Evolutionary conservation across 2,888 invertebrate species (phyloP).

Genomic region (Leptopilina myrica): DNA sequence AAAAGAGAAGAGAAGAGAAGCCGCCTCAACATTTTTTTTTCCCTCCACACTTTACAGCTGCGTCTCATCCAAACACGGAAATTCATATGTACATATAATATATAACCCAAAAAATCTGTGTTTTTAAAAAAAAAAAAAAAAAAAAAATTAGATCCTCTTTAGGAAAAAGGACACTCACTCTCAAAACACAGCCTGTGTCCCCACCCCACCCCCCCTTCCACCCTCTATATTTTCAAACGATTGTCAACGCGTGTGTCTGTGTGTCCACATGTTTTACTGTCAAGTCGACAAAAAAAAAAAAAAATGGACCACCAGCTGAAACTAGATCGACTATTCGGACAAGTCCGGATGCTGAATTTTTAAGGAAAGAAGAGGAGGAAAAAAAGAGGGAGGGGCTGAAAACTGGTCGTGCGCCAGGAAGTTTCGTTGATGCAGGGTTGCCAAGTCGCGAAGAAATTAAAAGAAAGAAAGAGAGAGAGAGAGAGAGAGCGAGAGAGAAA

Average conservation of each 20-base stretch:
- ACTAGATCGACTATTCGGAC: conserved; percentile 18
- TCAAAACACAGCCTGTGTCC: conserved; percentile 26
- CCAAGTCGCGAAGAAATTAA: conserved; percentile 17
- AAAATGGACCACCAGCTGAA: conserved; percentile 56
- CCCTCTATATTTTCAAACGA: too few relatives aligned
- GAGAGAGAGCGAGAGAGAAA: not conserved
- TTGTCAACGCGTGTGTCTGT: not conserved
- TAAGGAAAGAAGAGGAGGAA: not conserved
- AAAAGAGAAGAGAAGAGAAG: not conserved
- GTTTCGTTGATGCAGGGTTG: conserved; percentile 33
- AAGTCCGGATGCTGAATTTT: conserved; percentile 38
- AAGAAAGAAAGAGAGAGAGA: not conserved
- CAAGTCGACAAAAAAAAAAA: too few relatives aligned
- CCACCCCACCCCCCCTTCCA: not conserved
- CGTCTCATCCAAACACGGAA: conserved; percentile 66
- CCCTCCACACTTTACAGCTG: conserved; percentile 54
- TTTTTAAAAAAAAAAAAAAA: conserved; percentile 44
- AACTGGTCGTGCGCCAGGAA: conserved; percentile 36
- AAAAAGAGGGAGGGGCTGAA: not conserved
- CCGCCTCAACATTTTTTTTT: conserved; percentile 2
- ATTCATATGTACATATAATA: conserved; percentile 56
- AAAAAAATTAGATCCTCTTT: conserved; percentile 11
- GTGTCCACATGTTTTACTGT: conserved; percentile 14
- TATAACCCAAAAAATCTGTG: conserved; percentile 51
- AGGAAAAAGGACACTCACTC: not conserved